Evolutionary conservation across 2,113 vertebrate genomes (phyloP).

Genomic region (Eupsittula cactorum): DNA sequence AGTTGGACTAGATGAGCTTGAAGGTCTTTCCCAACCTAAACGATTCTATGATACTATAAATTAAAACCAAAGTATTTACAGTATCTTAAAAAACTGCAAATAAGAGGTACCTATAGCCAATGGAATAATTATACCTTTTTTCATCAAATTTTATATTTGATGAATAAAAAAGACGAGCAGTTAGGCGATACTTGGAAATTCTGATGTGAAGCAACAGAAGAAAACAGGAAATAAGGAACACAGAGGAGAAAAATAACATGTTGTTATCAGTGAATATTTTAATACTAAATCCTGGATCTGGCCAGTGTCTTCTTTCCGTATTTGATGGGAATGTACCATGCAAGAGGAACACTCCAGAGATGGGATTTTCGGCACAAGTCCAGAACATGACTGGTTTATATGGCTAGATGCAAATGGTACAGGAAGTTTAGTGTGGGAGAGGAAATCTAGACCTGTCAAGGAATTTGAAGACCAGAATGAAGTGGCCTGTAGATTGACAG

Average conservation of each 20-base stretch:
- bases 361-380: not conserved
- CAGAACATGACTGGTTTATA: not conserved
- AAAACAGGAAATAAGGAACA: not conserved
- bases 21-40: not conserved
- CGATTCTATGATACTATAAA: not conserved
- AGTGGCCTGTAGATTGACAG: not conserved
- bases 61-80: not conserved
- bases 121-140: not conserved
- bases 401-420: not conserved
- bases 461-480: not conserved
- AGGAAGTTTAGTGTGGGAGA: not conserved
- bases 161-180: not conserved
- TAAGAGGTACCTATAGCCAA: not conserved
- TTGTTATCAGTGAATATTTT: not conserved
- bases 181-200: not conserved
- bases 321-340: not conserved
- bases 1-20: not conserved
- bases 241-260: not conserved
- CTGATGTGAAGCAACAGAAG: not conserved
- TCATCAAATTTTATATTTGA: not conserved
- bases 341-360: not conserved
- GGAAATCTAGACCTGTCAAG: not conserved
- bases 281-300: not conserved
- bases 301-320: not conserved
- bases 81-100: not conserved